Base-by-base conservation (phyloP, 2,888 invertebrate species). In the Troilus luridus region DNA sequence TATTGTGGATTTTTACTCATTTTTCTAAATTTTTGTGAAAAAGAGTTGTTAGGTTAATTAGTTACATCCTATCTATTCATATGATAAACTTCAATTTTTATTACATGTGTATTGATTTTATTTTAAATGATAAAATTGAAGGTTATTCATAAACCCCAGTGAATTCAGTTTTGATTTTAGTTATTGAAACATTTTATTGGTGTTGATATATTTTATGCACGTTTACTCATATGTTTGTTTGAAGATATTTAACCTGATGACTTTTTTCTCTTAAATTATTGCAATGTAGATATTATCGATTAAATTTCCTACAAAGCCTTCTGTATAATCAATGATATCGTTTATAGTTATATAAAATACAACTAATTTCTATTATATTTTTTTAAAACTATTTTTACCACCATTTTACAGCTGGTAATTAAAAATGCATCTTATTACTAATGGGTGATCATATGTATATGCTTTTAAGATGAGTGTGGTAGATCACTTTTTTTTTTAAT, bases 61-160 rank as follows among this genome's bases (percentile, higher is more conserved):
- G 59, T 88, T 88, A 41, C 90, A 54, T 72, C 92, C 91, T 88
- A 67, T 88, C 56, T 54, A 89, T 90, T 27, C 67, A 24, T 56
- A 81, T 91, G 56, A 54, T 91, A 89, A 60, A 58, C 59, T 85
- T 72, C n/a, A 89, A 27, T 77, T 77, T 77, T 41, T 41, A 77
- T 77, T 77, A 77, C 72, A 77, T 77, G 72, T 77, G 72, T 77
- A 77, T 77, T 77, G 17, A 77, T 17, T 41, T 41, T 77, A 7
- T 77, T 77, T 77, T 77, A 41, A 17, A 41, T 67, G 67, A 67
- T 67, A 14, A 12, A 67, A 24, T 67, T 77, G 72, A 41, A 77
- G 72, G 72, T 77, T 77, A 77, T 77, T 41, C 41, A 17, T 77
- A 17, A 41, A 17, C 17, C 41, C 41, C 24, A 17, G 5, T 77